Evolutionary conservation across 2,888 invertebrate genomes (phyloP), one percentile per base, ranked within the genome.

Genomic region (Drosophila mettleri): DNA sequence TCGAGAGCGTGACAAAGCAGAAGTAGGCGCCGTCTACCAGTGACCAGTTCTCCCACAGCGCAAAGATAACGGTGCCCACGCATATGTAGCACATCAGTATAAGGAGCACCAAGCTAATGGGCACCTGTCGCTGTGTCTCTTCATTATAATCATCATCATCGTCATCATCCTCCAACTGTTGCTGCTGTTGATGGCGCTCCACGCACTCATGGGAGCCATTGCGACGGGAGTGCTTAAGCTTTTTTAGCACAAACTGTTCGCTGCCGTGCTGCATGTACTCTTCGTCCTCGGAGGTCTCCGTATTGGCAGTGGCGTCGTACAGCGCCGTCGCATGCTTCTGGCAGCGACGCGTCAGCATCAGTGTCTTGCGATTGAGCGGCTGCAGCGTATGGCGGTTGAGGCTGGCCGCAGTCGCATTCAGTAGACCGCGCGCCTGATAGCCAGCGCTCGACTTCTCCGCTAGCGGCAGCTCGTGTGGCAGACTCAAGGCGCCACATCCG

Each of bases 21-120:
- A 97, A 96, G 92, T 97, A 97, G 4, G 95, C 95, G 8, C 96
- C 96, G 90, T 97, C 96, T 45, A 96, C 93, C 90, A 96, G 95
- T 66, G 95, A 95, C 96, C 96, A 96, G 83, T 95, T 95, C 89
- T 96, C 96, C 94, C 96, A 95, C n/a, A 95, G 93, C 18, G 96
- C 95, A 92, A 97, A 96, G 66, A 95, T 94, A 29, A 94, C 94
- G 0, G 97, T 96, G 1, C 97, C 97, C 10, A 95, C 92, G 82
- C 95, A 95, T 72, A 97, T 94, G 92, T 97, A 97, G 43, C 94
- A 94, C 52, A 95, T 93, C 45, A 97, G 94, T 53, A 97, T 94
- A 71, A 95, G 93, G 36, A 96, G 91, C 46, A 95, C 95, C 78
- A 95, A 89, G 48, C 93, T 92, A 71, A 94, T 94, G 88, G 95